These are phyloP conservation scores for Montipora foliosa DNA, from an alignment of 64 coral and sea anemone species.

Conservation along the genomic window DNA sequence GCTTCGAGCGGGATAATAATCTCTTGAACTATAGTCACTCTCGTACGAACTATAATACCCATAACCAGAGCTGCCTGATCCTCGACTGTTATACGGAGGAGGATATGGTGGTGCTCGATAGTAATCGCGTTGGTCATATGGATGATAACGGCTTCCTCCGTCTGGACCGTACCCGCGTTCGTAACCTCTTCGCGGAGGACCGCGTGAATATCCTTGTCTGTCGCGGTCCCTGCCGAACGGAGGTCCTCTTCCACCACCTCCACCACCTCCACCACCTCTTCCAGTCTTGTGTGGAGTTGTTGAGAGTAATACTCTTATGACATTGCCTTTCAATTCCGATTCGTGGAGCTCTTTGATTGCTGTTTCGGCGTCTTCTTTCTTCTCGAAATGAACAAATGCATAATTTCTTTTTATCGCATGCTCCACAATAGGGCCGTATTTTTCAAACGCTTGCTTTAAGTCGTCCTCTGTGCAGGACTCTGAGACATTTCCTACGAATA, in stretches of 20 bases:
- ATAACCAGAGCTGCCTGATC: constrained; percentile 1
- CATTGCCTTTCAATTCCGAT: constrained; percentile 74
- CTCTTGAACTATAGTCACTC: constrained; percentile 6
- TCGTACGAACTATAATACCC: constrained; percentile 43
- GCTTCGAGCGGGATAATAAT: background rate
- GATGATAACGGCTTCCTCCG: constrained; percentile 42
- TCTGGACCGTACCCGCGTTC: background rate
- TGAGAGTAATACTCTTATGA: constrained; percentile 79
- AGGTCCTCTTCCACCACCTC: constrained; percentile 12
- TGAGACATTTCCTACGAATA: constrained; percentile 77
- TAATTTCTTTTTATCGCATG: constrained; percentile 72
- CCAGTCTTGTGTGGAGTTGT: constrained; percentile 85
- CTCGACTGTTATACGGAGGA: background rate
- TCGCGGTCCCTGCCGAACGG: constrained; percentile 18
- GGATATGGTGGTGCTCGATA: background rate
- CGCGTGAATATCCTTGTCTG: background rate
- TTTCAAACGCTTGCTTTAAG: constrained; percentile 74
- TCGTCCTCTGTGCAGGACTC: constrained; percentile 70
- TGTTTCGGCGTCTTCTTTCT: constrained; percentile 82
- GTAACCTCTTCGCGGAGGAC: background rate
- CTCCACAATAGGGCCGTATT: constrained; percentile 78
- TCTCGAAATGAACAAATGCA: constrained; percentile 81
- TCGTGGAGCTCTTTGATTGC: constrained; percentile 84
- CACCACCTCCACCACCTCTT: constrained; percentile 24
- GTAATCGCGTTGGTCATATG: constrained; percentile 19